Evolutionary conservation across 2,888 invertebrate species (phyloP).

Genomic region (Polymixis lichenea): DNA sequence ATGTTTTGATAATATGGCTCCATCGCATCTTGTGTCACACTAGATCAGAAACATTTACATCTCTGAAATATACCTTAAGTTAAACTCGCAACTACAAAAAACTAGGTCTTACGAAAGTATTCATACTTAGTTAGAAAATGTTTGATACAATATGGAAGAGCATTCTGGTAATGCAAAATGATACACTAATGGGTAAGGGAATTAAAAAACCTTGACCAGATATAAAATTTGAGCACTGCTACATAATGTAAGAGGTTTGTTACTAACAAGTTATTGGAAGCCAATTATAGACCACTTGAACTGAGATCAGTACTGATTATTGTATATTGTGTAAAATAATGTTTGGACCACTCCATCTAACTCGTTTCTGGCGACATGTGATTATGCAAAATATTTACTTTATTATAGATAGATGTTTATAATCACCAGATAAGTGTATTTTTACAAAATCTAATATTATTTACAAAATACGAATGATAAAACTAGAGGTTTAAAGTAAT

Average conservation of each 20-base stretch:
- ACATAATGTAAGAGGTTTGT: conserved; percentile 40
- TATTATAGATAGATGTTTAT: conserved; percentile 64
- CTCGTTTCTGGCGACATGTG: conserved; percentile 64
- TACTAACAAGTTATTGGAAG: conserved; percentile 40
- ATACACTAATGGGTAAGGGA: conserved; percentile 44
- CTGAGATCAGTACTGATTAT: conserved; percentile 61
- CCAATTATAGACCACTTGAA: conserved; percentile 42
- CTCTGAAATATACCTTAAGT: conserved; percentile 57
- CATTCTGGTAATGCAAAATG: conserved; percentile 62
- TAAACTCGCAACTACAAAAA: conserved; percentile 63
- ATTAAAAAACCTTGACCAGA: conserved; percentile 46
- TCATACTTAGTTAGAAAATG: conserved; percentile 57
- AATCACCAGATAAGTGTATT: conserved; percentile 76
- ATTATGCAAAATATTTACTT: conserved; percentile 63
- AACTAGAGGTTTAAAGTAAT: conserved; percentile 82
- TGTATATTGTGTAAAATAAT: conserved; percentile 64
- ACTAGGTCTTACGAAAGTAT: conserved; percentile 61
- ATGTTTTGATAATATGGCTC: conserved; percentile 68
- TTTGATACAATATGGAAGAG: conserved; percentile 67
- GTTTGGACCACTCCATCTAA: conserved; percentile 67
- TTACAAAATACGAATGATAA: conserved; percentile 84
- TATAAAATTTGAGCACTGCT: conserved; percentile 63
- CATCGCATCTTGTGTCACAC: conserved; percentile 59
- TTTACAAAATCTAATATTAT: conserved; percentile 85
- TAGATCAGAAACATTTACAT: conserved; percentile 57